Conservation (phyloP, 1,140 invertebrate species). For the Rhagoletis pomonella region DNA sequence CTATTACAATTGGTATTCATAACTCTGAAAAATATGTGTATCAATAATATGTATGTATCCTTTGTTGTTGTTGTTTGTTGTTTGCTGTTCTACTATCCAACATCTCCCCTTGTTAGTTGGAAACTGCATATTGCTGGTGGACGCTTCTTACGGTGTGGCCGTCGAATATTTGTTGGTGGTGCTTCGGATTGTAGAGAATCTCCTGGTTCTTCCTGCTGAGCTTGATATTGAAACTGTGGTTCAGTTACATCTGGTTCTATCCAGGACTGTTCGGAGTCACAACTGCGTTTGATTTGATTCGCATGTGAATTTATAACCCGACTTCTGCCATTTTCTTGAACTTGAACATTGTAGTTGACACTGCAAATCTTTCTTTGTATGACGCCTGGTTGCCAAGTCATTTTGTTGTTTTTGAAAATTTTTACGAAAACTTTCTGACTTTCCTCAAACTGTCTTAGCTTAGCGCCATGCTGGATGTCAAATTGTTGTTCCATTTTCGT, state of each 20-base stretch:
- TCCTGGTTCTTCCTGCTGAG: no score
- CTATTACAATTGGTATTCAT: no score
- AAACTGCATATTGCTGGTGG: background rate
- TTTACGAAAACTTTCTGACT: background rate
- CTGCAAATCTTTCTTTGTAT: background rate
- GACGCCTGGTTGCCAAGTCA: background rate
- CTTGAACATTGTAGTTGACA: conserved; percentile 31
- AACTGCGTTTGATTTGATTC: no score
- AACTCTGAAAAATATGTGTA: no score
- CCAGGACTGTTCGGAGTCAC: no score
- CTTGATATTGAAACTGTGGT: no score
- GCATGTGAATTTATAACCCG: no score
- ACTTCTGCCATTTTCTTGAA: background rate
- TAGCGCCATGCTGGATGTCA: conserved; percentile 36
- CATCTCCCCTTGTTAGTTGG: background rate
- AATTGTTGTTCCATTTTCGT: conserved; percentile 3
- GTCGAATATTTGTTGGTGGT: no score
- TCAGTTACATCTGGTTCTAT: no score
- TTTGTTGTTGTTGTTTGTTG: no score
- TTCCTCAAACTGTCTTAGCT: background rate
- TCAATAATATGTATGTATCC: no score
- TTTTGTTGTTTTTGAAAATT: background rate
- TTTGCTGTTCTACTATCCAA: background rate
- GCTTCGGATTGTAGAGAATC: no score
- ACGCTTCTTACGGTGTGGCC: background rate